Percentiles rank a stretch among this genome's conserved stretches.
Evolutionary conservation across 2,113 vertebrate genomes (phyloP).

Genomic region (Xiphophorus hellerii): DNA sequence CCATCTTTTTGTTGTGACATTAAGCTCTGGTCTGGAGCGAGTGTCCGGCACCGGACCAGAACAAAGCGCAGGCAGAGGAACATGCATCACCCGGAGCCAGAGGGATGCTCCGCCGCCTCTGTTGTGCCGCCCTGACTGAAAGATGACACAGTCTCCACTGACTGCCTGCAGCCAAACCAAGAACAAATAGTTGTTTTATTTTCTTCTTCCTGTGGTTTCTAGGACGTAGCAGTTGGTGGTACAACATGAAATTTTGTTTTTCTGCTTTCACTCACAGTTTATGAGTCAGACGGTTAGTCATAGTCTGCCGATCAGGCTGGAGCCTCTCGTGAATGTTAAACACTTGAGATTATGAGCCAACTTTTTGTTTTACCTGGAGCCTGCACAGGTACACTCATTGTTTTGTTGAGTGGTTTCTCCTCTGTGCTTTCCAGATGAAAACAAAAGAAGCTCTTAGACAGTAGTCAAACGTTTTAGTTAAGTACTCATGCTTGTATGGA

Average conservation of each 20-base stretch:
- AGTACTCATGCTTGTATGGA: constrained; percentile 23
- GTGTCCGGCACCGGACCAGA: constrained; percentile 47
- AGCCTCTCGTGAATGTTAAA: constrained; percentile 42
- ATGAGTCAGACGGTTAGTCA: constrained; percentile 69
- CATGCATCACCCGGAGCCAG: constrained; percentile 60
- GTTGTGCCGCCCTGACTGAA: constrained; percentile 73
- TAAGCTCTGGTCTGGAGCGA: constrained; percentile 8
- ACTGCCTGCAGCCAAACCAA: constrained; percentile 63
- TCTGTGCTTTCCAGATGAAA: constrained; percentile 15
- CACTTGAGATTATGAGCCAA: constrained; percentile 41
- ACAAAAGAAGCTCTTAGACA: constrained; percentile 12
- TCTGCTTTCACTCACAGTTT: constrained; percentile 26
- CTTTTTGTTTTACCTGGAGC: constrained; percentile 38
- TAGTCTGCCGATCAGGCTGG: constrained; percentile 37
- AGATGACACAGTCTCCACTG: constrained; percentile 65
- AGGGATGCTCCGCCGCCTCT: constrained; percentile 46
- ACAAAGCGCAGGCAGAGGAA: constrained; percentile 50
- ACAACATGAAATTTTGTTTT: constrained; percentile 51
- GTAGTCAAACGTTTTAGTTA: background rate
- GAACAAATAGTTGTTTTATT: constrained; percentile 73
- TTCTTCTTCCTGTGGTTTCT: constrained; percentile 39
- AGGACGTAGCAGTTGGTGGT: constrained; percentile 16
- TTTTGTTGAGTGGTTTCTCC: constrained; percentile 7
- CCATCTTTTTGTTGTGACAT: constrained; percentile 34
- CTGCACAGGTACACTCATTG: constrained; percentile 8